A percentile compares a stretch with the other conserved stretches of the same genome.
These are phyloP conservation scores for Semibalanus balanoides DNA, from an alignment of 1,140 invertebrate species.

Conservation along the genomic window DNA sequence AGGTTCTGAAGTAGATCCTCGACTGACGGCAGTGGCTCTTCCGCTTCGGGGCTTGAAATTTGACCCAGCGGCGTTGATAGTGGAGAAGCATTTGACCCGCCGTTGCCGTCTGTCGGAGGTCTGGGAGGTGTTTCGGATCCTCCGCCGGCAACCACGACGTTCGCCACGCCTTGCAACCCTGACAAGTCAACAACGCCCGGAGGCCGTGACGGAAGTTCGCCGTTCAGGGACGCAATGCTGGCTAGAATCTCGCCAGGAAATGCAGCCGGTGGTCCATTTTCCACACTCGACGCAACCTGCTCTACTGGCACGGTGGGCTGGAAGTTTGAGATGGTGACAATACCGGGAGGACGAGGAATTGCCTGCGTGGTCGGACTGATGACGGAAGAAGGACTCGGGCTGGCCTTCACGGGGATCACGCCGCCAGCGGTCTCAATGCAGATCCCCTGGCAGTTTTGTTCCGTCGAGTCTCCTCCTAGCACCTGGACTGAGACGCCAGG, in stretches of 20 bases:
- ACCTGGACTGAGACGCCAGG: no score
- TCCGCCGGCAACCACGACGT: not conserved
- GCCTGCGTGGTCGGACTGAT: not conserved
- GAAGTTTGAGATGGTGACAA: not conserved
- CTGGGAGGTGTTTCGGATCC: no score
- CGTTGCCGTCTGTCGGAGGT: no score
- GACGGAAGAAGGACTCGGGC: not conserved
- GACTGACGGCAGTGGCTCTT: not conserved
- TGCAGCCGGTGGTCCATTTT: no score
- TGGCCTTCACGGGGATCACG: not conserved
- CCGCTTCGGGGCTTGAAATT: no score
- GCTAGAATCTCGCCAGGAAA: not conserved
- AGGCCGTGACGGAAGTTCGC: no score
- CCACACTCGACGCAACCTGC: not conserved
- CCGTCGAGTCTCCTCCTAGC: no score
- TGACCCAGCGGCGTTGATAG: no score
- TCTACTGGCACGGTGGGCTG: not conserved
- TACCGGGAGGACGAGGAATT: not conserved
- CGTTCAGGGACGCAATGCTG: not conserved
- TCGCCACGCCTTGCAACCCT: not conserved
- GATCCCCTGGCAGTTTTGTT: not conserved
- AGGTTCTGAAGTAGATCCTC: not conserved
- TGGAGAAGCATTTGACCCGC: no score
- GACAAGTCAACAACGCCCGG: not conserved
- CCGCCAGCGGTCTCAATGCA: not conserved